Evolutionary conservation across 2,113 vertebrate species (phyloP), one percentile per base, ranked within the genome.

Genomic region (Empidonax alnorum): DNA sequence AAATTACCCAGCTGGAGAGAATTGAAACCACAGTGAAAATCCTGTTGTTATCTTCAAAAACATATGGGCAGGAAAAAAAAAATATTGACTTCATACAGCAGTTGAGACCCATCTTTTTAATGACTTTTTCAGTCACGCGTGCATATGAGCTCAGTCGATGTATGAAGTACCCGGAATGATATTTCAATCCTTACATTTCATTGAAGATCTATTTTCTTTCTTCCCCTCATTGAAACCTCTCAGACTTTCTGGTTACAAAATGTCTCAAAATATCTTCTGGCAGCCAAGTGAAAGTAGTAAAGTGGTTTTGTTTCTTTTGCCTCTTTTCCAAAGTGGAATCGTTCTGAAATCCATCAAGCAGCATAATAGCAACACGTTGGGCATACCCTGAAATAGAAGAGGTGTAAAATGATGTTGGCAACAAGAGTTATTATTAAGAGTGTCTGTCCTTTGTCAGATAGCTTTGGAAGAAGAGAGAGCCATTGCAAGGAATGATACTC

Each of bases 1-100:
- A 93, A 96, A 94, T 95, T 84, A 80, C 16, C 33, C 72, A 90
- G 14, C 75, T 94, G 58, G 50, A 80, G 65, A 87, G 71, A 97
- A 72, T 19, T 94, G 84, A 97, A 96, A 71, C 55, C 33, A 75
- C 49, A 46, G 73, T 68, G 58, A 94, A 93, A 96, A 95, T 71
- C 18, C 37, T 69, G 39, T 75, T 93, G n/a, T 91, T 87, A 66
- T 35, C 76, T 83, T 97, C n/a, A 95, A 69, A 93, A 92, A 89
- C 53, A 50, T 65, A 69, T 4, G 33, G 87, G 81, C 47, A 75
- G 23, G 9, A 47, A 80, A 90, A 67, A 35, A 88, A 31, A 68
- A 18, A 6, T 12, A 67, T 47, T 7, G n/a, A 86, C 71, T 94
- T 88, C n/a, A 74, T 74, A 74, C 83, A 20, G 19, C 62, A 66